Evolutionary conservation across 1,140 invertebrate species (phyloP), one percentile per base, ranked within the genome.

Genomic region (Pantala flavescens): DNA sequence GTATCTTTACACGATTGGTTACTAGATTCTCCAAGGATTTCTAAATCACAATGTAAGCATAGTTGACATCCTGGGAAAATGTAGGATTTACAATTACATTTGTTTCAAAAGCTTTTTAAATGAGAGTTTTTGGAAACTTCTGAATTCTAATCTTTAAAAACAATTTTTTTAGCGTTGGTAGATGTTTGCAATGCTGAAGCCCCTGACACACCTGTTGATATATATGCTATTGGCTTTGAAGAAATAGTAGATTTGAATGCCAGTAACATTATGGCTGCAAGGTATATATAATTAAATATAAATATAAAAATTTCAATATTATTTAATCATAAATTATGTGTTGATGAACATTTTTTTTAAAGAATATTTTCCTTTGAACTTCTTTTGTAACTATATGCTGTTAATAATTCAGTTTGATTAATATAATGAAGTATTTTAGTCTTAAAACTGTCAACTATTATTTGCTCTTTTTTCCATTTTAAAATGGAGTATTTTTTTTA

Each of bases 221-320:
- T 99, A 74, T 98, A 92, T 87, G 96, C 95, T 3, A 95, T 99
- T 81, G 98, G 98, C 23, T 98, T 99, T 85, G 94, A 99, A 84
- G 98, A 99, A 88, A 99, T 99, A 78, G 97, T 99, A 12, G 98
- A 99, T 85, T 85, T 99, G 71, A 99, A 98, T 87, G 98, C 98
- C 7, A 93, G 93, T 75, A 99, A 99, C 82, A 99, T 99, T 77
- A 91, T 99, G 85, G 96, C 94, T 77, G 94, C 96, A 14, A 98
- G 88, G 87, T 87, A 12, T 63, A 12, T 63, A 63, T 14, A 36
- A n/a, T n/a, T n/a, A n/a, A n/a, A n/a, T n/a, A n/a, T n/a, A 70
- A 71, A n/a, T 11, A 49, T 49, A 71, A 23, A 23, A 10, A 71
- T 11, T 71, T 71, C 43, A 49, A n/a, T n/a, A n/a, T n/a, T n/a